Evolutionary conservation across 2,888 invertebrate species (phyloP).

Genomic region (Himalopsyche anomala): DNA sequence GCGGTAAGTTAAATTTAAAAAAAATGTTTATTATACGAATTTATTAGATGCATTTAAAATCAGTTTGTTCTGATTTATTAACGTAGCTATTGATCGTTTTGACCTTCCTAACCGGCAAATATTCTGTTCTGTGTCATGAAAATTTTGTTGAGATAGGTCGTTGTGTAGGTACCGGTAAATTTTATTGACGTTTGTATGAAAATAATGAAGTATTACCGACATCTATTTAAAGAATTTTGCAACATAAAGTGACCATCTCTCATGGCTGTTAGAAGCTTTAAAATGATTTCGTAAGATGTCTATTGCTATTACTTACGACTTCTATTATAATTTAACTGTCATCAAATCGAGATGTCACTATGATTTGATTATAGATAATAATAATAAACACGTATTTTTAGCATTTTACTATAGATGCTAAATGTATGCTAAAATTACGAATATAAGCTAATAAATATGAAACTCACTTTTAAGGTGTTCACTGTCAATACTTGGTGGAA

Average conservation of each 20-base stretch:
- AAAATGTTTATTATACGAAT: neutral
- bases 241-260: neutral
- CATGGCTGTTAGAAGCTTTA: too few relatives aligned
- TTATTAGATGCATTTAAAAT: neutral
- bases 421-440: too few relatives aligned
- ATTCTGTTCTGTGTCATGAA: slow-evolving; percentile 22
- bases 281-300: too few relatives aligned
- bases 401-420: too few relatives aligned
- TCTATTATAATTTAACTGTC: too few relatives aligned
- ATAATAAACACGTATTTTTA: too few relatives aligned
- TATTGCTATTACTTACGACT: too few relatives aligned
- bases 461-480: too few relatives aligned
- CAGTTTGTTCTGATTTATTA: neutral
- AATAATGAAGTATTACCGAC: neutral
- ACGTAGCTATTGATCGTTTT: slow-evolving; percentile 5
- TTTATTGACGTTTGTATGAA: slow-evolving; percentile 36
- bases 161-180: slow-evolving; percentile 35
- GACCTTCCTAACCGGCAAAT: slow-evolving; percentile 34
- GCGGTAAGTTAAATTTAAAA: neutral
- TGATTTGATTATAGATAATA: too few relatives aligned
- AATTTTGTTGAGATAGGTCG: slow-evolving; percentile 32
- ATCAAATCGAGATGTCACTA: too few relatives aligned
- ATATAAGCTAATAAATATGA: too few relatives aligned
- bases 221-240: neutral
- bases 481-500: too few relatives aligned